These are phyloP conservation scores for Ectemnius cavifrons DNA, from an alignment of 2,888 invertebrate species.

Conservation along the genomic window DNA sequence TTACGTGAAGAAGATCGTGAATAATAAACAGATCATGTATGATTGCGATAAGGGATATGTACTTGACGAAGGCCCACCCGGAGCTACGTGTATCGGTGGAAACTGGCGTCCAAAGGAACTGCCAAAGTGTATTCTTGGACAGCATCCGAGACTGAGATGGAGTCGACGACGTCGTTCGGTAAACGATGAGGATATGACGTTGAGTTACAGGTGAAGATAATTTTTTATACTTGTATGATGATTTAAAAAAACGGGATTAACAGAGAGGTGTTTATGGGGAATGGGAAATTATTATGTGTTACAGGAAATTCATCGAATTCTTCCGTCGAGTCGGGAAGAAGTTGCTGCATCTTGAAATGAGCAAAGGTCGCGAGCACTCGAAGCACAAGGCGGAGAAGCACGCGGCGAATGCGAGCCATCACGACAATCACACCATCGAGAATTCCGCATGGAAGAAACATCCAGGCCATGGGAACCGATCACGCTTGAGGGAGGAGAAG, in stretches of 20 bases:
- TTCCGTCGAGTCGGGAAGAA: conserved; percentile 74
- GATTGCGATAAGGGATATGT: conserved; percentile 96
- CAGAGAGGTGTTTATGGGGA: not conserved
- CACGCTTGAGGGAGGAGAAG: conserved; percentile 71
- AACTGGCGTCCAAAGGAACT: conserved; percentile 94
- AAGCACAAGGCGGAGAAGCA: conserved; percentile 50
- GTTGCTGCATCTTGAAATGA: conserved; percentile 71
- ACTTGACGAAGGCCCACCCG: conserved; percentile 88
- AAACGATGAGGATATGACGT: conserved; percentile 46
- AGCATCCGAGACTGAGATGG: conserved; percentile 92
- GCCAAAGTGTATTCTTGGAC: conserved; percentile 91
- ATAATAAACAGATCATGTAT: conserved; percentile 97
- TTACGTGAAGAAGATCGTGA: conserved; percentile 93
- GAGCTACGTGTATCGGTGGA: conserved; percentile 96
- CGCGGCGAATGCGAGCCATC: conserved; percentile 32
- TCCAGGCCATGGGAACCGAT: conserved; percentile 58
- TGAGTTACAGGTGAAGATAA: conserved; percentile 50
- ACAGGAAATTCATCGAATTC: conserved; percentile 74
- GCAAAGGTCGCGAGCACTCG: conserved; percentile 61
- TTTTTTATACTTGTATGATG: not conserved
- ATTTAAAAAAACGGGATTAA: not conserved
- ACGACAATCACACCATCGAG: conserved; percentile 27
- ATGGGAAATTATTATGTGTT: conserved; percentile 47
- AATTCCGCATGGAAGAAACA: conserved; percentile 55
- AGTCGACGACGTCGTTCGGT: conserved; percentile 84